Base-by-base conservation (phyloP, 2,888 invertebrate genomes). In the Cactoblastis cactorum region DNA sequence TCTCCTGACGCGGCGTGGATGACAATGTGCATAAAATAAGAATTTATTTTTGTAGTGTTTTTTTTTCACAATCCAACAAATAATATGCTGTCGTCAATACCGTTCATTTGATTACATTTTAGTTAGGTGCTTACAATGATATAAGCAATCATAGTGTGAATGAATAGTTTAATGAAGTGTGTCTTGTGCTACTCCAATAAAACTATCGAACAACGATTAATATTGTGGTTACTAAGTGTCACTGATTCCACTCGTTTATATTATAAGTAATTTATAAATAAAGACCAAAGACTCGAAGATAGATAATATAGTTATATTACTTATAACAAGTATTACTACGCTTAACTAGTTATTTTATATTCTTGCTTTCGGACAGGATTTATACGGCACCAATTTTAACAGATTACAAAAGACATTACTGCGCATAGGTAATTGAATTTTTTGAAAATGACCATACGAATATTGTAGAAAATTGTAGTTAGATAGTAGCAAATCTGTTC, bases 121-220 rank as follows among this genome's bases (percentile, higher is more conserved):
- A 69, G 63, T 71, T 81, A 79, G 77, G 77, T 74, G 80, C 80
- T 79, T 81, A 65, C 59, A 62, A 72, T 67, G 63, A 62, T 63
- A 67, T 59, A 56, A 79, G 76, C 77, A 76, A 77, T 77, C 67
- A 58, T 75, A 55, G 72, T 61, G 64, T 55, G 59, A 63, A 65
- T 60, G 59, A 67, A 61, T 71, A 69, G 56, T 69, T 65, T 51
- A 52, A 66, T 69, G 66, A 69, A 67, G 66, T 69, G 73, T 72
- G 71, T 74, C 68, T 72, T 69, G 69, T 69, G 64, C 70, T 65
- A 69, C 71, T 73, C 69, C 69, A 76, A 67, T 69, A 66, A 72
- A 58, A 63, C 58, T 64, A 69, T 66, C 73, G 71, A 77, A 82
- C 83, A 84, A 84, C 84, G 83, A 84, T 69, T 65, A 64, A 56